Evolutionary conservation across 2,888 invertebrate genomes (phyloP).

Genomic region (Platypus cylindrus): DNA sequence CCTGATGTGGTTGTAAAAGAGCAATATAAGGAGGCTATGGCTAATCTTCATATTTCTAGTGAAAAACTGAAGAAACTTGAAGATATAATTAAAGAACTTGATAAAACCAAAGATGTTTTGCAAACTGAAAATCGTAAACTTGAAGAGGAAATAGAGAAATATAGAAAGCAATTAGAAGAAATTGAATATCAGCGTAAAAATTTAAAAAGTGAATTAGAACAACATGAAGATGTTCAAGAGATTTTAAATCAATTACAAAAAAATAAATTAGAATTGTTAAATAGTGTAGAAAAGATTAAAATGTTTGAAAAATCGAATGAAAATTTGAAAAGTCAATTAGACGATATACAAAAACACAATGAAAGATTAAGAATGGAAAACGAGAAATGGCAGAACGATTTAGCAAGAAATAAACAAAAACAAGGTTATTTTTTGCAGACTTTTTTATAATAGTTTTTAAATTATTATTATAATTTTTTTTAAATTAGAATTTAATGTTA

Average conservation of each 20-base stretch:
- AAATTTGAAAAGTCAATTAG: conserved; percentile 6
- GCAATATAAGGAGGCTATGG: conserved; percentile 14
- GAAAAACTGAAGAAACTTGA: conserved; percentile 17
- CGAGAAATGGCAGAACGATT: conserved; percentile 5
- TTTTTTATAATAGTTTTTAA: neutral
- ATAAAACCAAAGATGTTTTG: conserved; percentile 18
- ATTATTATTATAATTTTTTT: conserved; percentile 8
- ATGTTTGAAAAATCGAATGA: conserved; percentile 3
- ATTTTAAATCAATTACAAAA: no score
- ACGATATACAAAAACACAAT: no score
- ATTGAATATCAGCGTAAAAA: no score
- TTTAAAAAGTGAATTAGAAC: no score
- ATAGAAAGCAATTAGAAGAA: conserved; percentile 7
- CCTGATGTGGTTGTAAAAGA: conserved; percentile 13
- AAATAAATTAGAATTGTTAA: no score
- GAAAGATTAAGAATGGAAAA: no score
- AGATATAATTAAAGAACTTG: conserved; percentile 19
- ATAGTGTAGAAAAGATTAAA: no score
- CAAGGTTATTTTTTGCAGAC: conserved; percentile 3
- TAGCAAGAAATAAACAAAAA: conserved; percentile 2
- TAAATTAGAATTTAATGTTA: conserved; percentile 10
- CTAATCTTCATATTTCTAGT: conserved; percentile 16
- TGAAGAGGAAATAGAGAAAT: conserved; percentile 17
- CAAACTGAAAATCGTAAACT: conserved; percentile 22
- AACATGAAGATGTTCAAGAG: no score